Conservation (phyloP, 2,888 invertebrate genomes). For the Caenorhabditis sp. region DNA sequence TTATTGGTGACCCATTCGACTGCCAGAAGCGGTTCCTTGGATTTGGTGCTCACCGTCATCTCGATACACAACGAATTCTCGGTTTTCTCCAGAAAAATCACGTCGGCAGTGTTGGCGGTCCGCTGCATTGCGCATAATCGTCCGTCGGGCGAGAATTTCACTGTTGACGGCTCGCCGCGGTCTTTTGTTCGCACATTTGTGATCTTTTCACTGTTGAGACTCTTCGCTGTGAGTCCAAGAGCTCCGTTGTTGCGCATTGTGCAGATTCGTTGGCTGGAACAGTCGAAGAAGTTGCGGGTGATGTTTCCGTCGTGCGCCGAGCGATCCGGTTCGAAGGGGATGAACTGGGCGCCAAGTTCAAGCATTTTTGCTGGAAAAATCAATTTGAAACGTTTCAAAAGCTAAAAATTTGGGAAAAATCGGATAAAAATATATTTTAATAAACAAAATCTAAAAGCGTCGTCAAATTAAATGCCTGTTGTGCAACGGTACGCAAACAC, state of each 20-base stretch:
- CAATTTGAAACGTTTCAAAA: too few relatives aligned
- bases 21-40: slow-evolving; percentile 68
- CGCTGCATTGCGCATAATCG: slow-evolving; percentile 63
- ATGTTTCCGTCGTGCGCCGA: slow-evolving; percentile 59
- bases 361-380: slow-evolving; percentile 65
- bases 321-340: slow-evolving; percentile 90
- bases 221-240: slow-evolving; percentile 73
- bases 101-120: slow-evolving; percentile 52
- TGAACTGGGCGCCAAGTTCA: slow-evolving; percentile 76
- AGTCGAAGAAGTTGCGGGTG: slow-evolving; percentile 64
- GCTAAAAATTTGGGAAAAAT: neutral
- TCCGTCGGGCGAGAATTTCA: slow-evolving; percentile 68
- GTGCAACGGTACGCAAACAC: slow-evolving; percentile 8
- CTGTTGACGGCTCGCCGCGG: slow-evolving; percentile 64
- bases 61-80: slow-evolving; percentile 63
- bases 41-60: slow-evolving; percentile 64
- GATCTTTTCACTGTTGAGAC: slow-evolving; percentile 63
- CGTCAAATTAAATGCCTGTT: slow-evolving; percentile 37
- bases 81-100: slow-evolving; percentile 67
- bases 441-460: slow-evolving; percentile 12
- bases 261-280: slow-evolving; percentile 69
- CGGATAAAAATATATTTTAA: neutral
- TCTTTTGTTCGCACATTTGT: slow-evolving; percentile 71
- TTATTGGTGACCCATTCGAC: slow-evolving; percentile 77
- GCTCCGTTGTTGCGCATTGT: slow-evolving; percentile 76